These are phyloP conservation scores for Papilio dardanus DNA, from an alignment of 1,140 invertebrate species.

Conservation along the genomic window DNA sequence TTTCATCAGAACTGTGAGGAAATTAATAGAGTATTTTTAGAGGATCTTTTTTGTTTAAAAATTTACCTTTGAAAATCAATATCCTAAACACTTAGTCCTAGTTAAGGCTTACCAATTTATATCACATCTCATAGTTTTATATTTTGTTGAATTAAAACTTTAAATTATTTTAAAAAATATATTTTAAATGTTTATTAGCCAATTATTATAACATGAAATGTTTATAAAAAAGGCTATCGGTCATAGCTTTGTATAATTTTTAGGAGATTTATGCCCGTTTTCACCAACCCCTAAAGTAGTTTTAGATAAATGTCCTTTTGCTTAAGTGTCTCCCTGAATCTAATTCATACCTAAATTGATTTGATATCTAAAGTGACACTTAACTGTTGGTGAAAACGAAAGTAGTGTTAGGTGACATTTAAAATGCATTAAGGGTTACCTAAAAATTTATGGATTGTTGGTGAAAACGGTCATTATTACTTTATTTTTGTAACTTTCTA, in stretches of 20 bases:
- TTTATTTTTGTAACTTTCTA: neutral
- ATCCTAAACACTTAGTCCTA: constrained; percentile 57
- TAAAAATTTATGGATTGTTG: too few relatives aligned
- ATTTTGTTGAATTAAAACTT: constrained; percentile 28
- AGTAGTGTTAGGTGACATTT: too few relatives aligned
- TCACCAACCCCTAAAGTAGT: too few relatives aligned
- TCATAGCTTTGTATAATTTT: constrained; percentile 6
- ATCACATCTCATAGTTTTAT: constrained; percentile 52
- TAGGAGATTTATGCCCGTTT: too few relatives aligned
- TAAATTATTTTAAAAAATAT: constrained; percentile 37
- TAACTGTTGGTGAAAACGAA: too few relatives aligned
- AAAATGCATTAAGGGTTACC: too few relatives aligned
- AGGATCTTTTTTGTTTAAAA: constrained; percentile 75
- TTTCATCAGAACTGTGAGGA: constrained; percentile 54
- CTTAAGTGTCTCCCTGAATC: too few relatives aligned
- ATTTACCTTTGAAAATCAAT: constrained; percentile 63
- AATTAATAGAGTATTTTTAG: constrained; percentile 78
- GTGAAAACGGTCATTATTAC: too few relatives aligned
- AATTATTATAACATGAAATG: constrained; percentile 21
- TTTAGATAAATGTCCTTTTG: too few relatives aligned
- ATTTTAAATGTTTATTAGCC: constrained; percentile 39
- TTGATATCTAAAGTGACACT: too few relatives aligned
- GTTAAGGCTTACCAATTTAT: constrained; percentile 68
- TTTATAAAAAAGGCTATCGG: neutral
- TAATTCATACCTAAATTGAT: too few relatives aligned